phyloP scores from a whole-genome alignment of 2,888 invertebrate genomes.

The Dorcus hopei region DNA sequence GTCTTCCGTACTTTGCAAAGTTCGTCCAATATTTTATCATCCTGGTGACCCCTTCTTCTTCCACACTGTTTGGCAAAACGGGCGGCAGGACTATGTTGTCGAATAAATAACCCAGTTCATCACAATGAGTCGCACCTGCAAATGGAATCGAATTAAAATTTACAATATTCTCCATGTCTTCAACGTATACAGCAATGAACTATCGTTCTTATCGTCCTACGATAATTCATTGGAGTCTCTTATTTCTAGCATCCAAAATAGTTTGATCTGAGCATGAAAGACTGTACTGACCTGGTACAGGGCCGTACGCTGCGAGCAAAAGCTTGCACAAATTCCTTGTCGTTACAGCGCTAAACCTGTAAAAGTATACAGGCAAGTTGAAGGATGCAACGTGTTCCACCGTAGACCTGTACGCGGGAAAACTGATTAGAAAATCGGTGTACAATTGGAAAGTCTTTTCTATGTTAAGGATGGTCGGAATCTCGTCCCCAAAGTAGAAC shows the following conservation, averaged over 20 bases:
- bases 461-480: constrained; percentile 5
- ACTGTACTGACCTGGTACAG: too few species aligned
- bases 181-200: too few species aligned
- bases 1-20: constrained; percentile 35
- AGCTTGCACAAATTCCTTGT: constrained; percentile 3
- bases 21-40: constrained; percentile 34
- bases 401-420: constrained; percentile 7
- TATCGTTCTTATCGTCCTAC: too few species aligned
- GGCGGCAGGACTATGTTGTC: not conserved
- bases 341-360: constrained; percentile 11
- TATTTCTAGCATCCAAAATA: too few species aligned
- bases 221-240: too few species aligned
- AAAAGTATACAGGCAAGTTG: constrained; percentile 9
- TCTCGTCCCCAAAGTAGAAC: constrained; percentile 15
- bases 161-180: too few species aligned
- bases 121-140: constrained; percentile 13
- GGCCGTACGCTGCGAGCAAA: too few species aligned
- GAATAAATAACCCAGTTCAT: constrained; percentile 12
- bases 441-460: constrained; percentile 1
- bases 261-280: too few species aligned
- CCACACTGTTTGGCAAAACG: constrained; percentile 21
- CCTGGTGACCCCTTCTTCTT: constrained; percentile 24
- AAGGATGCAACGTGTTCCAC: constrained; percentile 2
- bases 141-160: not conserved
- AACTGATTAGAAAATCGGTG: not conserved